Percentiles rank a stretch among this genome's conserved stretches.
Evolutionary conservation across 2,888 invertebrate genomes (phyloP).

Genomic region (Oxyteleia sp.): DNA sequence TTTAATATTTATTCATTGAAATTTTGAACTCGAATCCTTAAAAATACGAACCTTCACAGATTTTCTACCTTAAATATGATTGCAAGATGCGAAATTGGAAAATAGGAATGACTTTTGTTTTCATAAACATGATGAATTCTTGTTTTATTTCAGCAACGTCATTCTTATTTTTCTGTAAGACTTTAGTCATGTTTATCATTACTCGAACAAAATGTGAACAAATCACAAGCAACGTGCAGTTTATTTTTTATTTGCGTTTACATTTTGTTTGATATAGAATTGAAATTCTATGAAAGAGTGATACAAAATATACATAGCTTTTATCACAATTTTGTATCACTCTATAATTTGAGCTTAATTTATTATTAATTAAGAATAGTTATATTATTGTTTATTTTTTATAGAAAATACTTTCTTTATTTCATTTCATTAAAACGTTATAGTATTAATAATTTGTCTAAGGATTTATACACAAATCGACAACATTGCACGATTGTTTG

Average conservation of each 20-base stretch:
- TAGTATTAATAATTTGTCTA: conserved; percentile 20
- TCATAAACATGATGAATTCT: background rate
- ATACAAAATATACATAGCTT: conserved; percentile 7
- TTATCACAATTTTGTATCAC: conserved; percentile 2
- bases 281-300: background rate
- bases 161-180: conserved; percentile 1
- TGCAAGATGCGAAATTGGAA: background rate
- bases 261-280: conserved; percentile 12
- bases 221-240: conserved; percentile 2
- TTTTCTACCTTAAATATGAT: background rate
- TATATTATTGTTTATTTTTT: conserved; percentile 3
- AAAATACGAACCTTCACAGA: background rate
- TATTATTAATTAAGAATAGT: conserved; percentile 7
- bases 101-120: background rate
- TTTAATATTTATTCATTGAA: no score
- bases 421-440: conserved; percentile 6
- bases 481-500: background rate
- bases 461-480: conserved; percentile 15
- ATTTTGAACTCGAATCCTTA: no score
- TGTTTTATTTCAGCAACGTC: background rate
- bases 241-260: conserved; percentile 29
- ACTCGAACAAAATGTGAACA: conserved; percentile 25
- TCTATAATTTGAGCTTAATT: conserved; percentile 7
- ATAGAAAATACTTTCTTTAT: conserved; percentile 11
- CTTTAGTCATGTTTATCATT: background rate